Base-by-base conservation (phyloP, 1,140 invertebrate genomes). In the Drosophila ohnishii region DNA sequence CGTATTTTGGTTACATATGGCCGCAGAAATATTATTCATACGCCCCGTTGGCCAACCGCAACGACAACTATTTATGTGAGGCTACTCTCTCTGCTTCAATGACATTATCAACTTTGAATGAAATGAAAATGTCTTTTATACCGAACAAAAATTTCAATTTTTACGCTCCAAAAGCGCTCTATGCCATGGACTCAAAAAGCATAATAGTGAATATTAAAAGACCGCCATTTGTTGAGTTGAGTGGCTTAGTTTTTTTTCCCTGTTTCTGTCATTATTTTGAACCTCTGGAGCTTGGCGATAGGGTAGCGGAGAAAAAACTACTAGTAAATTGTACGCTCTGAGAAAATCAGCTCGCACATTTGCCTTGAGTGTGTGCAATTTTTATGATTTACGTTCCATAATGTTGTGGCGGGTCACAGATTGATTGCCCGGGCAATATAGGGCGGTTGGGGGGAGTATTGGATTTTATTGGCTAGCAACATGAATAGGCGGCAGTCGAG, bases 21-120 rank as follows among this genome's bases (percentile, higher is more conserved):
- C 40, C 62, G 30, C 35, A 78, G 28, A 75, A 75, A 75, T 64
- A 85, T 44, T 73, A 77, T 84, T 80, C 77, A 76, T 84, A 79
- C 60, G 80, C 48, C 72, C 44, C 47, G 57, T 47, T 79, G 62
- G 65, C 39, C 65, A 64, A 75, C 65, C 71, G 59, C 80, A 84
- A 66, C 53, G 64, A 48, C 60, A 84, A 75, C 67, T 81, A 81
- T 78, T 84, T 84, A 85, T 76, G 72, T 16, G 42, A 30, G 11
- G 34, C 34, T 50, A 16, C 8, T 14, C 25, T 16, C 53, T 16
- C 9, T 11, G 34, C 63, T 42, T 82, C 78, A 48, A 82, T 73
- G 58, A 61, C 40, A 64, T 67, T 82, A 78, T 82, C 69, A 67
- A 58, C 48, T 61, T 61, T 66, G 57, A 65, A 63, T 75, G 64